Conservation (phyloP, 2,113 vertebrate genomes). For the Toxostoma redivivum region DNA sequence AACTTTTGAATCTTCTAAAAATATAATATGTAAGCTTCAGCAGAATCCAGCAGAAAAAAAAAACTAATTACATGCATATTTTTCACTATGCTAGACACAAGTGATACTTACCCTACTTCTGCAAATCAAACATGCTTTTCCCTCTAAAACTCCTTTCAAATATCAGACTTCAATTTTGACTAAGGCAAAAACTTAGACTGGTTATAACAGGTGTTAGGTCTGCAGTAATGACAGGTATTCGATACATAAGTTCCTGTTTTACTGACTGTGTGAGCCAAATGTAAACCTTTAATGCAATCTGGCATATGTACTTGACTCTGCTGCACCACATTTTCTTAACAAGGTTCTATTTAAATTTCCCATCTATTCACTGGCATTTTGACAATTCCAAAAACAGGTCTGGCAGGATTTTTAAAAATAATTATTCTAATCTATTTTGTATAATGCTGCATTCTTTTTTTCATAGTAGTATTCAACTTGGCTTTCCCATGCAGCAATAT, state of each 20-base stretch:
- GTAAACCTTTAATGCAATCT: background rate
- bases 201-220: background rate
- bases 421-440: background rate
- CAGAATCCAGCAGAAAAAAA: background rate
- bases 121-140: background rate
- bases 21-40: background rate
- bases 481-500: background rate
- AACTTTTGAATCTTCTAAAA: background rate
- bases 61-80: background rate
- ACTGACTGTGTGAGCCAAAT: background rate
- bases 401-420: background rate
- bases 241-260: background rate
- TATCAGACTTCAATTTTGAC: background rate
- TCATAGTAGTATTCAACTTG: background rate
- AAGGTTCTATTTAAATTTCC: background rate
- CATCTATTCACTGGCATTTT: background rate
- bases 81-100: background rate
- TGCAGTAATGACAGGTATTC: background rate
- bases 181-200: background rate
- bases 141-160: background rate
- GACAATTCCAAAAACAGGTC: background rate
- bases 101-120: background rate
- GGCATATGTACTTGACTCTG: background rate
- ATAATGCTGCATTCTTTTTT: background rate
- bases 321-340: background rate